phyloP scores from a whole-genome alignment of 2,888 invertebrate species.

The Thymelicus sylvestris region DNA sequence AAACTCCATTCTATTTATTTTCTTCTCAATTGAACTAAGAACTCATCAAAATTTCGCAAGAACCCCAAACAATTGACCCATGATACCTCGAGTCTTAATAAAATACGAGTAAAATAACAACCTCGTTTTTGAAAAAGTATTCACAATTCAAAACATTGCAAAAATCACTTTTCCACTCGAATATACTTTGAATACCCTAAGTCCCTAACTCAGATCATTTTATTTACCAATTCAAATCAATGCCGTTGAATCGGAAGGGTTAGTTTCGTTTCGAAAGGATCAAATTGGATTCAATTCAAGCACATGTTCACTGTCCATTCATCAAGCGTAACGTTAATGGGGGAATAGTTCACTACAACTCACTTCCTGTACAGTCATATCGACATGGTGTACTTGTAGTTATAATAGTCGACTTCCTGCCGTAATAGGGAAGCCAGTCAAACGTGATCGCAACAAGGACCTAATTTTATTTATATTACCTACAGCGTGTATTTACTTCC shows the following conservation, averaged over 20 bases:
- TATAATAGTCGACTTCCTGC: slow-evolving; percentile 46
- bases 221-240: slow-evolving; percentile 79
- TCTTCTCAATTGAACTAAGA: slow-evolving; percentile 31
- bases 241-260: slow-evolving; percentile 72
- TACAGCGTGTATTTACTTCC: slow-evolving; percentile 6
- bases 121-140: background rate
- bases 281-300: slow-evolving; percentile 77
- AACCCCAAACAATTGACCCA: slow-evolving; percentile 2
- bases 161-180: slow-evolving; percentile 33
- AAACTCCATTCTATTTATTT: slow-evolving; percentile 37
- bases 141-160: background rate
- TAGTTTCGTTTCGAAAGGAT: slow-evolving; percentile 72
- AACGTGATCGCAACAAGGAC: slow-evolving; percentile 31
- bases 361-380: slow-evolving; percentile 63
- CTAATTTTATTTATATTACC: slow-evolving; percentile 32
- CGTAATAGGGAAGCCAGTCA: slow-evolving; percentile 34
- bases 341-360: slow-evolving; percentile 72
- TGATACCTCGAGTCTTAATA: background rate
- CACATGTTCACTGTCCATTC: slow-evolving; percentile 77
- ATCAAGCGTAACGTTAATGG: slow-evolving; percentile 77
- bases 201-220: slow-evolving; percentile 47
- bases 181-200: slow-evolving; percentile 13
- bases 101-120: background rate
- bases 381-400: slow-evolving; percentile 46
- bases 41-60: slow-evolving; percentile 17